These are phyloP conservation scores for Castor canadensis DNA, from an alignment of 2,113 vertebrate species.

Conservation along the genomic window DNA sequence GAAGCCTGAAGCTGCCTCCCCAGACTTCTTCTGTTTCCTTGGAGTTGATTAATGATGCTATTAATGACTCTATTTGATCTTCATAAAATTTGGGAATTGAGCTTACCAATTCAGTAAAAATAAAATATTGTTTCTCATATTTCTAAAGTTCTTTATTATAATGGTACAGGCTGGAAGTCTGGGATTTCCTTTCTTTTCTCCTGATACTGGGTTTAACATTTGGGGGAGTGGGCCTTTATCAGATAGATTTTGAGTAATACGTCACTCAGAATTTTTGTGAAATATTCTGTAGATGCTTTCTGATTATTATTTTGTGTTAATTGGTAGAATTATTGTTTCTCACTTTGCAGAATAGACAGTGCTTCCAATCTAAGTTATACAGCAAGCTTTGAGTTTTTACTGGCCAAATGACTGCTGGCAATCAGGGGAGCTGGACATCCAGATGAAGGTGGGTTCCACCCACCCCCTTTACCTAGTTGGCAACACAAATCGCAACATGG, in stretches of 20 bases:
- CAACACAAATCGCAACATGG: not conserved
- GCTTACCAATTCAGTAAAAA: not conserved
- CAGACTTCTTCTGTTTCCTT: not conserved
- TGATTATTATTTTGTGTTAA: not conserved
- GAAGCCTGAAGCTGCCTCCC: not conserved
- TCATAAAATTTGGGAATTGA: not conserved
- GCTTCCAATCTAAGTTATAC: not conserved
- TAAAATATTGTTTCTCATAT: slow-evolving; percentile 19
- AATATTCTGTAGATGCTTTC: not conserved
- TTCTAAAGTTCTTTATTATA: not conserved
- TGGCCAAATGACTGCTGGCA: not conserved
- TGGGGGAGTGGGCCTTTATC: not conserved
- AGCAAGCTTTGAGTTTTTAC: not conserved
- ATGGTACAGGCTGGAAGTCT: not conserved
- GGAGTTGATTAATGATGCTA: not conserved
- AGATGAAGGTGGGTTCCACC: not conserved
- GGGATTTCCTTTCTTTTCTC: not conserved
- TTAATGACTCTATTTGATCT: not conserved
- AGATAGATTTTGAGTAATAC: not conserved
- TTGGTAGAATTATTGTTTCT: not conserved
- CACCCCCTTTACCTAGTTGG: not conserved
- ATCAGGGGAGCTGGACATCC: not conserved
- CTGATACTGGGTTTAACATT: not conserved
- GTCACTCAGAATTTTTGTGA: not conserved
- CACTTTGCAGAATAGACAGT: not conserved